Percentiles rank a stretch among this genome's conserved stretches.
Conservation (phyloP, 2,113 vertebrate species). For the Antechinus flavipes region DNA sequence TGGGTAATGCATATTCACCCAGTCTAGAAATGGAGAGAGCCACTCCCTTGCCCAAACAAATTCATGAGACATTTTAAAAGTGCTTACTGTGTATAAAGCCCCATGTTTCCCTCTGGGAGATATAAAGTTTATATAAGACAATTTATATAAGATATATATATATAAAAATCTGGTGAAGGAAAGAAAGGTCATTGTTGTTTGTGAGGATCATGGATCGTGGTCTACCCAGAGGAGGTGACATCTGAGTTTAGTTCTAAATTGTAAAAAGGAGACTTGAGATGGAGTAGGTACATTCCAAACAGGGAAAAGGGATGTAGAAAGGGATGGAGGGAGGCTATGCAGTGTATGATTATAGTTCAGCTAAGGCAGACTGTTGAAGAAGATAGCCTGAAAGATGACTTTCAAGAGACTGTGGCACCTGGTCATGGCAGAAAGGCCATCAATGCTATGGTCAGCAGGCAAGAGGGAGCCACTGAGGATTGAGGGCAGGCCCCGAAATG, state of each 20-base stretch:
- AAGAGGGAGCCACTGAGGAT: neutral
- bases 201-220: neutral
- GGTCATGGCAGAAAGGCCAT: neutral
- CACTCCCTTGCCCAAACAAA: neutral
- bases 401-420: neutral
- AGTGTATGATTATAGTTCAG: neutral
- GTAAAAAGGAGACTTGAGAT: neutral
- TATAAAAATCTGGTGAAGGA: neutral
- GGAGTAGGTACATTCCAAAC: too few relatives aligned
- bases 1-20: neutral
- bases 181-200: neutral
- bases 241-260: neutral
- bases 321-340: neutral
- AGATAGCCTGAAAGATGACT: neutral
- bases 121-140: neutral
- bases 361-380: neutral
- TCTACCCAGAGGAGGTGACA: neutral
- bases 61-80: conserved; percentile 25
- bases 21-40: conserved; percentile 7
- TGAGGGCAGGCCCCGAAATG: neutral
- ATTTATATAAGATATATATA: neutral
- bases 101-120: neutral
- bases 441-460: neutral
- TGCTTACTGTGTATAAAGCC: conserved; percentile 15
- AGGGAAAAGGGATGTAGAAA: neutral